Evolutionary conservation across 2,888 invertebrate species (phyloP).

Genomic region (Drosophila borborema): DNA sequence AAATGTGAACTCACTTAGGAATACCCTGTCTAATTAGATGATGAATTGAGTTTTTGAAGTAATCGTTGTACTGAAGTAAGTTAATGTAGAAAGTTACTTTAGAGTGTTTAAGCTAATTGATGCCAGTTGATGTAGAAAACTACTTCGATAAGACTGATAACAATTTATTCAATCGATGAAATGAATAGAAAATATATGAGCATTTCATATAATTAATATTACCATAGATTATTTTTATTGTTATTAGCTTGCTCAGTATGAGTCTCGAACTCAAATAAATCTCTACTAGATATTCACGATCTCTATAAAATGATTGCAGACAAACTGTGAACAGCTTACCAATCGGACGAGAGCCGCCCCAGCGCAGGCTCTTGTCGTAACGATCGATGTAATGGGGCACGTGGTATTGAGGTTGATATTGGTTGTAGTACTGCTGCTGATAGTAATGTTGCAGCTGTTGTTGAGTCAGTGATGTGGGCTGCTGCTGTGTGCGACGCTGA

Average conservation of each 20-base stretch:
- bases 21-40: not conserved
- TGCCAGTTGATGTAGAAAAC: not conserved
- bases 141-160: no score
- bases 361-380: constrained; percentile 83
- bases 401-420: constrained; percentile 77
- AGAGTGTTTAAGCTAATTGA: not conserved
- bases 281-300: not conserved
- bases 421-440: constrained; percentile 78
- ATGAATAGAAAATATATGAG: no score
- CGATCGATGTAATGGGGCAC: constrained; percentile 81
- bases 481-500: constrained; percentile 83
- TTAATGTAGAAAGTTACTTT: not conserved
- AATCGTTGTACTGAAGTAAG: not conserved
- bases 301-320: not conserved
- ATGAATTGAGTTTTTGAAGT: not conserved
- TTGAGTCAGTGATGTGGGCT: constrained; percentile 77
- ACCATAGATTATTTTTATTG: no score
- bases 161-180: not conserved
- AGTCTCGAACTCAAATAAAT: not conserved
- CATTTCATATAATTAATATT: no score
- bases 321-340: constrained; percentile 49
- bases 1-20: not conserved
- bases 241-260: no score
- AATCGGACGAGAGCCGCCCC: constrained; percentile 76
- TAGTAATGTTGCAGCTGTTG: constrained; percentile 77